Base-by-base conservation (phyloP, 2,113 vertebrate genomes). In the Ceyx cyanopectus region DNA sequence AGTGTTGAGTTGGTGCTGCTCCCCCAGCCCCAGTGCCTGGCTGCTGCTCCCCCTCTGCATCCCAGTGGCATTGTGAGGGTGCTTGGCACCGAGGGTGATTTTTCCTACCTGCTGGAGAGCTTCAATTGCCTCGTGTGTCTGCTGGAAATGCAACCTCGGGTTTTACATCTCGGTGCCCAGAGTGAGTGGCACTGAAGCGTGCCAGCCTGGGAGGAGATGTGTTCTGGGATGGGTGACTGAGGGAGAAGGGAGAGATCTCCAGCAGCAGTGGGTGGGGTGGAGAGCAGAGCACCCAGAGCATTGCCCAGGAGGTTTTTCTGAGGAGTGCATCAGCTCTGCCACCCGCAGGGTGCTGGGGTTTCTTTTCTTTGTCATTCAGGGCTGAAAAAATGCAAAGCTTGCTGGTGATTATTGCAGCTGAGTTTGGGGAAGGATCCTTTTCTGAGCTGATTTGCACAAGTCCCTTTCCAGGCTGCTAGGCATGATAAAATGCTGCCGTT, bases 271-370 rank as follows among this genome's bases (percentile, higher is more conserved):
- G 37, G 12, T 16, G 32, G 72, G 34, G 57, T 24, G 10, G 20
- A 14, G 37, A 58, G 30, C 24, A 10, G 26, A 30, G n/a, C 41
- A 15, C 66, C 58, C 1, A 1, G 9, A 29, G 27, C 7, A 0
- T 69, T 68, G 43, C 43, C 66, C 15, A 85, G 62, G 8, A 15
- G 69, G 40, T 72, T 82, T 79, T 73, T 29, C 77, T 27, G 5
- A 67, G 79, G 67, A 74, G 74, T 27, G 26, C 65, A 3, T 27
- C 51, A 11, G 22, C 56, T 32, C 60, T 9, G 43, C n/a, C 70
- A 45, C 56, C 7, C 0, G 1, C 56, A 0, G 3, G 29, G 30
- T 3, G 13, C 67, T 0, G 2, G 46, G 19, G 3, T 22, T 22
- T 8, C 23, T 45, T n/a, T 24, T 16, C 46, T 79, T 66, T 60